Percentiles rank a stretch among this genome's conserved stretches.
Conservation (phyloP, 2,888 invertebrate species). For the Dasypolia templi region DNA sequence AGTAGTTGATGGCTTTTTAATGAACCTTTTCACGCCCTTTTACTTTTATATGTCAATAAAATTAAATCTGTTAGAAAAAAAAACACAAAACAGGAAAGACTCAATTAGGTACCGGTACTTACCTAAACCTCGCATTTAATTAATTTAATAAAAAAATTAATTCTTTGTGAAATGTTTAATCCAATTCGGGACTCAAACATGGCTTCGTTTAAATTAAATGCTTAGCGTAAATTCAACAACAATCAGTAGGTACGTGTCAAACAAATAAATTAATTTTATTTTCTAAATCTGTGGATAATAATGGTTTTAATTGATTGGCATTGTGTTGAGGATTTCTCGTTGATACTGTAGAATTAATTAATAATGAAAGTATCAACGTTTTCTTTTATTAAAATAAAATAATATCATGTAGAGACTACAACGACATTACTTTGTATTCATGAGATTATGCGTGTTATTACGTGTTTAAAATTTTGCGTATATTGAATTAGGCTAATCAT, state of each 20-base stretch:
- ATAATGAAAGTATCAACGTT: not conserved
- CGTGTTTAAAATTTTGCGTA: too few species aligned
- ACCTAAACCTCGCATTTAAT: constrained; percentile 26
- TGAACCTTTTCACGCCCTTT: too few species aligned
- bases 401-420: too few species aligned
- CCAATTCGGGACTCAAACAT: constrained; percentile 7
- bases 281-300: not conserved
- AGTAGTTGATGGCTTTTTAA: too few species aligned
- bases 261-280: constrained; percentile 4
- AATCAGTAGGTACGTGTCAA: not conserved
- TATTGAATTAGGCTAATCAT: not conserved
- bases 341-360: not conserved
- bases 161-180: constrained; percentile 19
- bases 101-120: not conserved
- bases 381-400: not conserved
- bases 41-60: not conserved
- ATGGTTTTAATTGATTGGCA: not conserved
- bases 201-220: constrained; percentile 37
- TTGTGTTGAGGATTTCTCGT: not conserved
- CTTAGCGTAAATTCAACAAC: constrained; percentile 10
- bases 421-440: not conserved
- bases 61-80: not conserved
- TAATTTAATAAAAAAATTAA: constrained; percentile 24
- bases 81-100: not conserved
- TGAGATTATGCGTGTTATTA: not conserved